Evolutionary conservation across 2,113 vertebrate species (phyloP).

Genomic region (Alethe diademata): DNA sequence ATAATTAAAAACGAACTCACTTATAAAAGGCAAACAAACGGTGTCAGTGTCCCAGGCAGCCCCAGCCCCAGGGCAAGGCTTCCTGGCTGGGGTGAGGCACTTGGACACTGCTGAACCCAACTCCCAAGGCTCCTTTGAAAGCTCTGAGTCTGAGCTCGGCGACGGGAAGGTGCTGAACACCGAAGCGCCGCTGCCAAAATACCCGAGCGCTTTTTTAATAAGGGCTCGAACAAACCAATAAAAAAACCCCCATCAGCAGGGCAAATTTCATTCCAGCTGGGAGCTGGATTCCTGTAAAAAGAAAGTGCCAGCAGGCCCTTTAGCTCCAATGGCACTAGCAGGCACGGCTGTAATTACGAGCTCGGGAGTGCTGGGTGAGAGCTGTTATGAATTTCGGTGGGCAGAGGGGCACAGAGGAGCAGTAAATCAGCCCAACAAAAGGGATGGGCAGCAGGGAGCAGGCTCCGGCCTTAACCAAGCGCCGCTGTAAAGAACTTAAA

Average conservation of each 20-base stretch:
- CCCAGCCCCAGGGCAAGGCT: background rate
- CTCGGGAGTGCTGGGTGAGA: background rate
- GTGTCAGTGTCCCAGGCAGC: background rate
- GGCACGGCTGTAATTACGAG: constrained; percentile 44
- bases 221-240: constrained; percentile 60
- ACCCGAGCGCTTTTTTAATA: constrained; percentile 13
- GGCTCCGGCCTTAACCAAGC: constrained; percentile 48
- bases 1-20: constrained; percentile 27
- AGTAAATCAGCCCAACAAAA: constrained; percentile 65
- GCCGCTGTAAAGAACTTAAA: background rate
- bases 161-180: background rate
- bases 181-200: background rate
- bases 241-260: constrained; percentile 36
- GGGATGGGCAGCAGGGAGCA: constrained; percentile 34
- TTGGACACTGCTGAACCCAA: background rate
- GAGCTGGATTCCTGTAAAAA: constrained; percentile 49
- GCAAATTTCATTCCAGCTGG: constrained; percentile 60
- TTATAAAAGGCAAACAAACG: background rate
- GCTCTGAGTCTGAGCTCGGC: background rate
- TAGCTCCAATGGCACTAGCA: constrained; percentile 56
- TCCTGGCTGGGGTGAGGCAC: background rate
- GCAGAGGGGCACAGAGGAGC: constrained; percentile 54
- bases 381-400: constrained; percentile 49
- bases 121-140: constrained; percentile 16
- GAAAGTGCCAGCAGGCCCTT: constrained; percentile 61